phyloP scores from a whole-genome alignment of 1,140 invertebrate genomes.

The Diploscapter pachys region DNA sequence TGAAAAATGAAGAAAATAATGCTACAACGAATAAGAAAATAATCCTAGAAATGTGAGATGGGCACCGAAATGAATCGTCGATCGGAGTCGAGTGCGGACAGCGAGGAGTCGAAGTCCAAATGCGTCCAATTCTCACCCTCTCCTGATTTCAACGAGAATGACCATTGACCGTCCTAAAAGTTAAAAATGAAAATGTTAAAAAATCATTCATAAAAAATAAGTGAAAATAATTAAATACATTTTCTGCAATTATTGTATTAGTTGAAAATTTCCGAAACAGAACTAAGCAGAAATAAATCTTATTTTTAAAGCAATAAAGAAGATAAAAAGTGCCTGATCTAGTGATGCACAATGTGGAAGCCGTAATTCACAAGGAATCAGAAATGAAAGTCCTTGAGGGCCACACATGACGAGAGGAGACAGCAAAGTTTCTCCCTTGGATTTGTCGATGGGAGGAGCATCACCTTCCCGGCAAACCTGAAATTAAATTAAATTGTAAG shows the following conservation, averaged over 20 bases:
- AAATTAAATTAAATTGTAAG: background rate
- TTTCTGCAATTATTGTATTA: too few species aligned
- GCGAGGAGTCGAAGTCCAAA: conserved; percentile 18
- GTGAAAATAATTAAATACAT: too few species aligned
- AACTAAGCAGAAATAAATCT: too few species aligned
- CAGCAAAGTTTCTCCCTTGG: conserved; percentile 81
- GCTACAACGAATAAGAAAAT: too few species aligned
- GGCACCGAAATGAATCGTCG: conserved; percentile 25
- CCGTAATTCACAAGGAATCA: conserved; percentile 27
- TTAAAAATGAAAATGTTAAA: too few species aligned
- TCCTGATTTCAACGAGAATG: conserved; percentile 31
- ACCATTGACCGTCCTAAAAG: conserved; percentile 20
- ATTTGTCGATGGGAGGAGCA: conserved; percentile 76
- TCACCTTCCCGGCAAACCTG: conserved; percentile 61
- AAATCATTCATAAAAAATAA: too few species aligned
- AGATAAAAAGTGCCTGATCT: background rate
- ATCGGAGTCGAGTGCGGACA: conserved; percentile 7
- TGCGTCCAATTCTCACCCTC: conserved; percentile 35
- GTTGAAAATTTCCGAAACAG: too few species aligned
- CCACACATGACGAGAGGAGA: conserved; percentile 91
- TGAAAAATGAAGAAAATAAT: too few species aligned
- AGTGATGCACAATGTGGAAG: conserved; percentile 25
- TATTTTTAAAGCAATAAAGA: too few species aligned
- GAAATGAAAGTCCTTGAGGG: conserved; percentile 62
- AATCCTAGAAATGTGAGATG: conserved; percentile 30